These are phyloP conservation scores for Tangara arthus DNA, from an alignment of 2,797 vertebrate genomes.

Conservation along the genomic window DNA sequence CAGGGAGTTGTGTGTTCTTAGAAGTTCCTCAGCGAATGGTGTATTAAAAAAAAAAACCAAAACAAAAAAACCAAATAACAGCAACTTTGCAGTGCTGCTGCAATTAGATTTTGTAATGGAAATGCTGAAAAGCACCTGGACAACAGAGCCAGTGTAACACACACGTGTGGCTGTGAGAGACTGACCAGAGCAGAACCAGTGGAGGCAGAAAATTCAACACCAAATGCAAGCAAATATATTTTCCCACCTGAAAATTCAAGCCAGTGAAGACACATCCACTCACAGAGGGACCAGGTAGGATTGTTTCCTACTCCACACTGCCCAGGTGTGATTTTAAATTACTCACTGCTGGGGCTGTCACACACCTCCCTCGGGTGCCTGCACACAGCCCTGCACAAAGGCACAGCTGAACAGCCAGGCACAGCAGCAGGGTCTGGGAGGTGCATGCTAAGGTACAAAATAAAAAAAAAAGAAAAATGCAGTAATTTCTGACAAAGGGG, in stretches of 20 bases:
- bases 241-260: not conserved
- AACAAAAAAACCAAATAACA: not conserved
- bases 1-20: not conserved
- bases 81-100: not conserved
- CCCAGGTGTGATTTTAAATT: not conserved
- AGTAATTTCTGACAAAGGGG: not conserved
- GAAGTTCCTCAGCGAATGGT: not conserved
- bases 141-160: not conserved
- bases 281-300: not conserved
- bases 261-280: not conserved
- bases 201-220: not conserved
- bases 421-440: not conserved
- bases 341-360: not conserved
- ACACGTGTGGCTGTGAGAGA: not conserved
- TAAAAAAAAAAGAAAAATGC: not conserved
- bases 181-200: not conserved
- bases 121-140: not conserved
- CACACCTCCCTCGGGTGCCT: not conserved
- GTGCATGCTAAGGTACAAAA: not conserved
- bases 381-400: not conserved
- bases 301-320: not conserved
- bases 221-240: not conserved
- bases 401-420: not conserved
- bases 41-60: not conserved
- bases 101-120: not conserved